phyloP scores from a whole-genome alignment of 1,140 invertebrate species.

The Brachionus rubens region DNA sequence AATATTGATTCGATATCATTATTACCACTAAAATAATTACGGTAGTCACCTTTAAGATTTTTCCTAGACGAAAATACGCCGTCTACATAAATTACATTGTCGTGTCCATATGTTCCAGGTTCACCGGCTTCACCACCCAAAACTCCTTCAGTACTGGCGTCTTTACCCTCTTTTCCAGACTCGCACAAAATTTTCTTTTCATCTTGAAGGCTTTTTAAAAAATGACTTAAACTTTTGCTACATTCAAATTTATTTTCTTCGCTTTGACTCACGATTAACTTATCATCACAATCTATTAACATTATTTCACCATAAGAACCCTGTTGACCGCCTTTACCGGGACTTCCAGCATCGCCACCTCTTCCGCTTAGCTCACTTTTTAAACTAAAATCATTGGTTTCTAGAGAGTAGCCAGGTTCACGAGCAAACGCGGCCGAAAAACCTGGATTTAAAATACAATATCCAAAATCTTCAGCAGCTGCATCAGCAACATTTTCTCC shows the following conservation, averaged over 20 bases:
- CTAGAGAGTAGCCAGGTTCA: constrained; percentile 2
- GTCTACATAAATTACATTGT: not conserved
- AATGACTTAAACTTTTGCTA: not conserved
- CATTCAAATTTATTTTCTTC: constrained; percentile 2
- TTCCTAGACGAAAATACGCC: not conserved
- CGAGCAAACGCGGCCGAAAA: constrained; percentile 12
- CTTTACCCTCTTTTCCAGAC: not conserved
- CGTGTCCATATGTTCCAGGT: not conserved
- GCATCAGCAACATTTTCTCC: constrained; percentile 1
- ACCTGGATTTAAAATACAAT: not conserved
- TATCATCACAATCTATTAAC: constrained; percentile 16
- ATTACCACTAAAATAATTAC: constrained; percentile 15
- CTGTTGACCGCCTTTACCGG: not conserved
- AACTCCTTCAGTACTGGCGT: not conserved
- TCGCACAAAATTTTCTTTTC: not conserved
- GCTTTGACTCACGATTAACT: not conserved
- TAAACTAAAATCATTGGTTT: not conserved
- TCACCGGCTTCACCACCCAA: not conserved
- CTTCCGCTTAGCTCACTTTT: not conserved
- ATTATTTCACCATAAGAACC: constrained; percentile 4
- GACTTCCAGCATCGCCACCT: not conserved
- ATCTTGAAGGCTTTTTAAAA: not conserved
- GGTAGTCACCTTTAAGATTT: not conserved
- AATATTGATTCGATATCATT: not conserved
- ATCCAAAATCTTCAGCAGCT: not conserved